Evolutionary conservation across 2,797 vertebrate species (phyloP).

Genomic region (Graptemys geographica): DNA sequence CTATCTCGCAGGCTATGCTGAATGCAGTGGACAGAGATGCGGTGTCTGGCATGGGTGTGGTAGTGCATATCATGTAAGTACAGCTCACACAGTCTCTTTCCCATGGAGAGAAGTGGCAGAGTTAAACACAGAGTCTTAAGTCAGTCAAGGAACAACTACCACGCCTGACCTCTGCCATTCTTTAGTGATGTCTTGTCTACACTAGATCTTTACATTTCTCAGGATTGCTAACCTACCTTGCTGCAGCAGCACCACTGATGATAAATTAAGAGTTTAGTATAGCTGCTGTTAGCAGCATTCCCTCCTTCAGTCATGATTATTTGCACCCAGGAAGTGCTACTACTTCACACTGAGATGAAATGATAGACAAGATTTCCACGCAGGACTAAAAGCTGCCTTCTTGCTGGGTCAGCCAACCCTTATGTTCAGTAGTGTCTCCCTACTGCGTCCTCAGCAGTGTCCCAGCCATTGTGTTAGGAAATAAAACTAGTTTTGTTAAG

Average conservation of each 20-base stretch:
- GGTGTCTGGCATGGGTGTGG: constrained; percentile 96
- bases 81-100: not conserved
- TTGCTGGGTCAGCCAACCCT: not conserved
- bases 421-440: not conserved
- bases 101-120: not conserved
- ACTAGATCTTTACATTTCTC: not conserved
- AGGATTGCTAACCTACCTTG: not conserved
- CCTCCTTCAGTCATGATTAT: not conserved
- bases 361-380: not conserved
- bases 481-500: not conserved
- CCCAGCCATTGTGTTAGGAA: not conserved
- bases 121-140: not conserved
- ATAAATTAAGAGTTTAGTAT: not conserved
- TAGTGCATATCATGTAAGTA: constrained; percentile 96
- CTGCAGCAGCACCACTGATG: not conserved
- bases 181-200: not conserved
- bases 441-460: not conserved
- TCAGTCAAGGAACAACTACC: not conserved
- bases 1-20: constrained; percentile 97
- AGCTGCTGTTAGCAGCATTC: not conserved
- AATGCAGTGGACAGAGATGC: constrained; percentile 97
- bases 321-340: not conserved
- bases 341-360: not conserved
- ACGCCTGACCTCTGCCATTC: not conserved
- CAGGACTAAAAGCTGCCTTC: not conserved